Conservation (phyloP, 2,113 vertebrate genomes). For the Alethe diademata region DNA sequence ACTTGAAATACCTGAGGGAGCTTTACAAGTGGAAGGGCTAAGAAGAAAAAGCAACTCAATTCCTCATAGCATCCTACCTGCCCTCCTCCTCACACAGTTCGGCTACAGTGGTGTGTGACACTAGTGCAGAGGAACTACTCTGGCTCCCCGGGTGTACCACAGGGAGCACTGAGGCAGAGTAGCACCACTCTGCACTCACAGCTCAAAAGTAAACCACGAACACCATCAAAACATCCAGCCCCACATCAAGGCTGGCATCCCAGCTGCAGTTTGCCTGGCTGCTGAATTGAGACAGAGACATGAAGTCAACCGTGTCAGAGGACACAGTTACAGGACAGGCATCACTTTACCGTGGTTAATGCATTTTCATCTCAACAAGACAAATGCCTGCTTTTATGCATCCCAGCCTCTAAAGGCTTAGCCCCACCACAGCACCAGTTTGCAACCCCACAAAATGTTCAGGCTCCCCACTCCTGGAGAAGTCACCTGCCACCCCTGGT, state of each 20-base stretch:
- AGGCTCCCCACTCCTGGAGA: not conserved
- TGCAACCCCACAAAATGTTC: accelerated
- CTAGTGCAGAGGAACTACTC: accelerated
- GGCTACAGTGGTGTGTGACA: accelerated
- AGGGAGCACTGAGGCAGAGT: not conserved
- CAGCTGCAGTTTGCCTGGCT: not conserved
- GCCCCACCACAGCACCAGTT: not conserved
- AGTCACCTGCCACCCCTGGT: not conserved
- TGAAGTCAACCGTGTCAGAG: accelerated
- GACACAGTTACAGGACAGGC: not conserved
- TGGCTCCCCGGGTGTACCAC: accelerated
- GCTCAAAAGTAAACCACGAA: not conserved
- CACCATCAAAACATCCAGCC: not conserved
- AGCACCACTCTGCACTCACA: not conserved
- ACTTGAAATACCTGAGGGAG: not conserved
- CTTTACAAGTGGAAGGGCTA: not conserved
- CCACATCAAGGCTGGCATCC: not conserved
- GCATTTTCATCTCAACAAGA: not conserved
- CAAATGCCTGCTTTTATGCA: not conserved
- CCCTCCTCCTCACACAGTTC: not conserved
- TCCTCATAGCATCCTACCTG: not conserved
- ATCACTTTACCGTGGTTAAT: not conserved
- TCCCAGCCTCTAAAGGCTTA: not conserved
- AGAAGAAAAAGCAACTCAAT: not conserved
- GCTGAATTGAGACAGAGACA: not conserved